phyloP scores from a whole-genome alignment of 2,888 invertebrate species.

The Orgyia antiqua region DNA sequence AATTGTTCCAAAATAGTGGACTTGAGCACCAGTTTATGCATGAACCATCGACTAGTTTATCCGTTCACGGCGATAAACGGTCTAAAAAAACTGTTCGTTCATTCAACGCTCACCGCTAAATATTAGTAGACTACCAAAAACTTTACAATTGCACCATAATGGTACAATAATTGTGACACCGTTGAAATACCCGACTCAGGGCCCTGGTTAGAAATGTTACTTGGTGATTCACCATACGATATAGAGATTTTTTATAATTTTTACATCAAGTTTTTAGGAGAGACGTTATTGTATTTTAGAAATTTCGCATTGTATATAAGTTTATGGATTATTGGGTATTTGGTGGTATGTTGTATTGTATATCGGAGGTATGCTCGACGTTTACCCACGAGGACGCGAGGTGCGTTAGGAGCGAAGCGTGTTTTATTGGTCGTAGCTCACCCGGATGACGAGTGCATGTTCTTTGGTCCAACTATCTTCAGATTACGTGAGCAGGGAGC shows the following conservation, averaged over 20 bases:
- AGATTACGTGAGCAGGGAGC: slow-evolving; percentile 81
- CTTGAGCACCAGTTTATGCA: too few relatives aligned
- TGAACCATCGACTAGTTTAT: too few relatives aligned
- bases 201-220: slow-evolving; percentile 69
- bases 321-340: slow-evolving; percentile 75
- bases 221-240: slow-evolving; percentile 39
- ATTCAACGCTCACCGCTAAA: too few relatives aligned
- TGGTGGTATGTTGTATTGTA: slow-evolving; percentile 67
- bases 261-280: slow-evolving; percentile 55
- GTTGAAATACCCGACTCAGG: too few relatives aligned
- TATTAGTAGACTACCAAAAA: too few relatives aligned
- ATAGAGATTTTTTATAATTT: slow-evolving; percentile 49
- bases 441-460: slow-evolving; percentile 99
- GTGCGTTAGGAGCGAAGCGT: slow-evolving; percentile 74
- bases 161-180: too few relatives aligned
- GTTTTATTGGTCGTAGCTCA: slow-evolving; percentile 94
- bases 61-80: too few relatives aligned
- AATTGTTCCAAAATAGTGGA: too few relatives aligned
- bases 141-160: too few relatives aligned
- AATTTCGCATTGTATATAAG: slow-evolving; percentile 68
- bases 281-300: slow-evolving; percentile 53
- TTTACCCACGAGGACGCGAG: slow-evolving; percentile 64
- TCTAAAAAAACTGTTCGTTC: too few relatives aligned
- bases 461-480: slow-evolving; percentile 94
- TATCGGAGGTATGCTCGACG: slow-evolving; percentile 73